Evolutionary conservation across 2,797 vertebrate genomes (phyloP), one percentile per base, ranked within the genome.

Genomic region (Chloroceryle amazona): DNA sequence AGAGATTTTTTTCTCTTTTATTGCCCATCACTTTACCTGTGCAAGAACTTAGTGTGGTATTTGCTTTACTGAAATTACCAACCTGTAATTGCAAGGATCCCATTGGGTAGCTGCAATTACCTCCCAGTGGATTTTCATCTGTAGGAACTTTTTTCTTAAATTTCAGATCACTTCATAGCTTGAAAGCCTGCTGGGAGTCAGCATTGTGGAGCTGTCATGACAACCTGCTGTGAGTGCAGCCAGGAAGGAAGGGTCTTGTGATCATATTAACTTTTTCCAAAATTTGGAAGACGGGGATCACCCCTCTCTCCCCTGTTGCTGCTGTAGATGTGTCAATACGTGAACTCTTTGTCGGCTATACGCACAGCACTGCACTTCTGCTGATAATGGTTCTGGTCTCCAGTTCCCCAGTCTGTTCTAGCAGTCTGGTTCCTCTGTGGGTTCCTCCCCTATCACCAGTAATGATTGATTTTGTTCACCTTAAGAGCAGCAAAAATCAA

Each of bases 161-260:
- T 96, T 89, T 73, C 76, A 81, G 54, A 84, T 86, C 54, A 44
- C 11, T 96, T 92, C 22, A 67, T 33, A 62, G 54, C 83, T 89
- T 26, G 33, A 87, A 95, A 92, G 58, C 86, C 68, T 75, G 65
- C 71, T 66, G 22, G 68, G 42, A 94, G 92, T 67, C 49, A 61
- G 70, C 47, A 65, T 39, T 35, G 88, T 3, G 6, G 89, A 96
- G 93, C 61, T 94, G 79, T 95, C 80, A 82, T 80, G 81, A 91
- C 85, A 97, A 95, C 67, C 15, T 86, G 21, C 51, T 60, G 41
- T 3, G 3, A 74, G 57, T 60, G 54, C 19, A 86, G 60, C 8
- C 1, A 3, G 60, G 39, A 76, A 65, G 42, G 60, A 54, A 61
- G 33, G 46, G 19, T 47, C 83, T 90, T 81, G 39, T 83, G 74